Percentiles rank a stretch among this genome's conserved stretches.
Evolutionary conservation across 2,113 vertebrate species (phyloP).

Genomic region (Euleptes europaea): DNA sequence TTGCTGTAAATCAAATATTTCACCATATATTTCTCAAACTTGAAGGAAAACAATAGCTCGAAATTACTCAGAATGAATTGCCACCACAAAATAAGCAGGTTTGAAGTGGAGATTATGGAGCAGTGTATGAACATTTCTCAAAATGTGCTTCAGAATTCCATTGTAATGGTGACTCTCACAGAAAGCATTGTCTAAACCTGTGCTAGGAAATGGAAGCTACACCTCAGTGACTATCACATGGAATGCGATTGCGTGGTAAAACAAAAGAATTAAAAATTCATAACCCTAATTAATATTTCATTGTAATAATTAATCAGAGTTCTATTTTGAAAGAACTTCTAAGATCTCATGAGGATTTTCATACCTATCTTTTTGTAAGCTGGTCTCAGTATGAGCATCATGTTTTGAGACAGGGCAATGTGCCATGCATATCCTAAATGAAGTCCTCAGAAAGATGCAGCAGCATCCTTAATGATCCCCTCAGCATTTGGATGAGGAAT

Average conservation of each 20-base stretch:
- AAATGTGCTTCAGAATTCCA: slow-evolving; percentile 31
- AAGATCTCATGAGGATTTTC: neutral
- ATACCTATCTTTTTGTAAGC: neutral
- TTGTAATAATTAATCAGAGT: neutral
- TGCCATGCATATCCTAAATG: neutral
- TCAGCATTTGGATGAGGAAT: no score
- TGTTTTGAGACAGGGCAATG: slow-evolving; percentile 6
- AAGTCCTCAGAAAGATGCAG: neutral
- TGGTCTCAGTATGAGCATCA: neutral
- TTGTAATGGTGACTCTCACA: slow-evolving; percentile 30
- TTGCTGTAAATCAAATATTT: slow-evolving; percentile 17
- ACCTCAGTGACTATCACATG: neutral
- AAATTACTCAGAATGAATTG: slow-evolving; percentile 33
- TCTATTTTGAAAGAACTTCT: neutral
- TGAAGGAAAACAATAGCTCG: slow-evolving; percentile 1
- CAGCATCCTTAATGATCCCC: no score
- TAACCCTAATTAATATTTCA: neutral
- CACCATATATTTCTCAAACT: neutral
- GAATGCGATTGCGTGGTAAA: neutral
- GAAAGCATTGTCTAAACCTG: slow-evolving; percentile 31
- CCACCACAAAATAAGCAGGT: slow-evolving; percentile 27
- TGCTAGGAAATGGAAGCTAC: neutral
- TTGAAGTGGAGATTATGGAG: slow-evolving; percentile 33
- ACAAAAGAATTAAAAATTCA: slow-evolving; percentile 26
- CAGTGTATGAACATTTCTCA: slow-evolving; percentile 34